phyloP scores from a whole-genome alignment of 2,797 vertebrate species.

The Mus caroli region DNA sequence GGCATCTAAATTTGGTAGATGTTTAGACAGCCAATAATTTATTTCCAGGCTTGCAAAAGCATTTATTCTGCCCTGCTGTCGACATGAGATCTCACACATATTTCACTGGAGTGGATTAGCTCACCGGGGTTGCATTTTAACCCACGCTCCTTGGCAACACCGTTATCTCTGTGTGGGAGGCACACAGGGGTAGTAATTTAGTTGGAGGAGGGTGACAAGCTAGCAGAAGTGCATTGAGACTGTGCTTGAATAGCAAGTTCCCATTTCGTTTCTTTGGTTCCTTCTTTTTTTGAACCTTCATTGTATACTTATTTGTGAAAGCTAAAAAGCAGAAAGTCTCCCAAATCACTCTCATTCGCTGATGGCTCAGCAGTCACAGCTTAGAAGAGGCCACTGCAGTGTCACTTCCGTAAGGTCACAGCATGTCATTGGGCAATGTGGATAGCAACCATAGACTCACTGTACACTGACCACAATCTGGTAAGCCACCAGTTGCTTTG shows the following conservation, averaged over 20 bases:
- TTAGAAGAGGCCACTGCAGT: not conserved
- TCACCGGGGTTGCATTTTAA: not conserved
- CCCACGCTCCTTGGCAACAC: slow-evolving; percentile 49
- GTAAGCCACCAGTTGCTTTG: no score
- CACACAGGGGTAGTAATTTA: slow-evolving; percentile 25
- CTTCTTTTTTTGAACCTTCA: not conserved
- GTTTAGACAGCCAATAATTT: slow-evolving; percentile 66
- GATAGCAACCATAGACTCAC: not conserved
- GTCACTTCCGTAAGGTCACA: fast-evolving
- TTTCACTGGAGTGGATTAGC: slow-evolving; percentile 20
- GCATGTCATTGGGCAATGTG: not conserved
- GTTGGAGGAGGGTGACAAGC: not conserved
- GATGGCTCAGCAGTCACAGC: not conserved
- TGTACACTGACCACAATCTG: not conserved
- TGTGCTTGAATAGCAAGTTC: slow-evolving; percentile 36
- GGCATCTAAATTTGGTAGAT: slow-evolving; percentile 58
- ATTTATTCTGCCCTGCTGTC: slow-evolving; percentile 56
- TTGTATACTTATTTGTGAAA: not conserved
- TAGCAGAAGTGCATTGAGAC: not conserved
- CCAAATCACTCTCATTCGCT: not conserved
- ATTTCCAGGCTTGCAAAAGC: slow-evolving; percentile 53
- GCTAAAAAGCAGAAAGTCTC: not conserved
- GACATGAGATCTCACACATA: slow-evolving; percentile 18
- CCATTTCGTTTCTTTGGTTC: not conserved
- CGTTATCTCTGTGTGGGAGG: slow-evolving; percentile 55